Base-by-base conservation (phyloP, 2,113 vertebrate genomes). In the Petroica traversi region DNA sequence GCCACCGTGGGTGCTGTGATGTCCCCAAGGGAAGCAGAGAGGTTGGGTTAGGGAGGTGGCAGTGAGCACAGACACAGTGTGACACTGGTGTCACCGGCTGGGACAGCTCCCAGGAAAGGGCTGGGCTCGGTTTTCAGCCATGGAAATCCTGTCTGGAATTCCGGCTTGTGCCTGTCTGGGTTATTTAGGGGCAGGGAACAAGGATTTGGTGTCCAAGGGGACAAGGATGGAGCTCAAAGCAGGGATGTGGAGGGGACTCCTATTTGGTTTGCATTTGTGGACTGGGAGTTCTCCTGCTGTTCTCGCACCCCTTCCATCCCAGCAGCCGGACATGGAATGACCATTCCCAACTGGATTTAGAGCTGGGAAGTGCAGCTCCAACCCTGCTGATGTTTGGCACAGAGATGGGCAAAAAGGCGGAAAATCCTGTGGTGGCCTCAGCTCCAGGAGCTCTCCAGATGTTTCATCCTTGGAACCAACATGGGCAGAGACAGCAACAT, bases 1-100 rank as follows among this genome's bases (percentile, higher is more conserved):
- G 99, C 99, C 96, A 99, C 99, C 3, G 98, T 99, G 6, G 99
- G 99, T 82, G 98, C 99, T 99, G 95, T 52, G 29, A 8, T 58
- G 69, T 58, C 51, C 76, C 85, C 69, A 12, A 34, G 52, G 48
- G 71, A 62, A 91, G 54, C 83, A 93, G 69, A 92, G 17, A n/a
- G 80, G 34, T 75, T 78, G 74, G 63, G 85, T 83, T 82, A 57
- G 74, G 52, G 62, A 18, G 14, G 25, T 26, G 12, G 17, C 0
- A 55, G 80, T 0, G 29, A 46, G 43, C 61, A 26, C 43, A 19
- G 49, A 33, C 33, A 33, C 0, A 1, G 12, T 1, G 0, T 4
- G 9, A 14, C 24, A 46, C 52, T 11, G 9, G 46, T 24, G 38
- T 2, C 54, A 29, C 38, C 2, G 3, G 34, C 26, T 25, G 26